Percentiles rank a stretch among this genome's conserved stretches.
These are phyloP conservation scores for Callosobruchus maculatus DNA, from an alignment of 2,888 invertebrate species.

Conservation along the genomic window DNA sequence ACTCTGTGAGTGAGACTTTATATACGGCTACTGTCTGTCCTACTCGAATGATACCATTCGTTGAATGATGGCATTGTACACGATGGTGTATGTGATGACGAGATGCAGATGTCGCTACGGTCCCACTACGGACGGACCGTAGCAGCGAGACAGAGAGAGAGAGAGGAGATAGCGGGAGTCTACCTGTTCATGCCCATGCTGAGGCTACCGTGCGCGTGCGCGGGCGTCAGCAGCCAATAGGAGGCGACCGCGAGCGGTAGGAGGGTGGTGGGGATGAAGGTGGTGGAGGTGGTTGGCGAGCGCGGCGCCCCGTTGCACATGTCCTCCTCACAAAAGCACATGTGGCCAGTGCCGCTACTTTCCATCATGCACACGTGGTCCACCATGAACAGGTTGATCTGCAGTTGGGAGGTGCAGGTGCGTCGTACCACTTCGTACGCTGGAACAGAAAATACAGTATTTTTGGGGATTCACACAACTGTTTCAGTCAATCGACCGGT, in stretches of 20 bases:
- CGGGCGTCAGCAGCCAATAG: neutral
- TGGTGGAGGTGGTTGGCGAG: neutral
- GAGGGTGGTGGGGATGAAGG: neutral
- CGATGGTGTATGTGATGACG: neutral
- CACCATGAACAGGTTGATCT: conserved; percentile 96
- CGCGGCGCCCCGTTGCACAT: conserved; percentile 72
- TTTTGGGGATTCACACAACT: too few species aligned
- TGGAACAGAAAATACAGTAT: conserved; percentile 51
- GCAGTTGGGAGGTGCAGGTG: conserved; percentile 89
- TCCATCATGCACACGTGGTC: conserved; percentile 99
- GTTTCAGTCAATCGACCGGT: too few species aligned
- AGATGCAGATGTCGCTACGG: neutral
- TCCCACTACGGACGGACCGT: neutral
- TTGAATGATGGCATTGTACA: neutral
- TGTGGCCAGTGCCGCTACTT: conserved; percentile 96
- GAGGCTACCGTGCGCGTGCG: neutral
- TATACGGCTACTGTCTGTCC: too few species aligned
- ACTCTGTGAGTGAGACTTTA: too few species aligned
- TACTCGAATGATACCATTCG: neutral
- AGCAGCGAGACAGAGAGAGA: neutral
- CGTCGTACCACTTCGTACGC: conserved; percentile 88
- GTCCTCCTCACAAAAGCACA: conserved; percentile 98
- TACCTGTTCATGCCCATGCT: neutral
- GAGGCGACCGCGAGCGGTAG: neutral
- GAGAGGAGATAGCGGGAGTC: neutral